Percentiles rank a stretch among this genome's conserved stretches.
Conservation (phyloP, 1,140 invertebrate species). For the Trichogramma pretiosum region DNA sequence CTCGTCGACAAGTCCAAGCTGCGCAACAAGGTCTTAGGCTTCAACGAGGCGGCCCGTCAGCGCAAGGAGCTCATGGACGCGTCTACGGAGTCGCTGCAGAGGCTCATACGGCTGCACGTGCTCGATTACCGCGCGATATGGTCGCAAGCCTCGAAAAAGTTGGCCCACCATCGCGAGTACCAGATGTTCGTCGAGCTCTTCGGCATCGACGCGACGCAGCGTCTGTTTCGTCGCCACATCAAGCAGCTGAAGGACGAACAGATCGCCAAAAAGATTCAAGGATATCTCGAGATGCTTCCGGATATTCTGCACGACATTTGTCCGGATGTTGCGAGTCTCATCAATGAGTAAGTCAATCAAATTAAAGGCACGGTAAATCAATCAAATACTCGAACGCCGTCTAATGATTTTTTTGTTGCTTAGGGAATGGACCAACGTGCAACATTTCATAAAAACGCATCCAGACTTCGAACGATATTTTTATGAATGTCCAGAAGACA, state of each 20-base stretch:
- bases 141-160: constrained; percentile 77
- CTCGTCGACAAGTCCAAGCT: constrained; percentile 73
- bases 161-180: constrained; percentile 81
- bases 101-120: constrained; percentile 72
- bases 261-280: constrained; percentile 67
- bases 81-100: constrained; percentile 78
- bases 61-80: constrained; percentile 82
- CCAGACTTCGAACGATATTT: constrained; percentile 86
- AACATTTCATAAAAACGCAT: constrained; percentile 74
- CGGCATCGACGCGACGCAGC: constrained; percentile 74
- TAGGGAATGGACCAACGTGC: constrained; percentile 80
- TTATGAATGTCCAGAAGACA: constrained; percentile 70
- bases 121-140: constrained; percentile 79
- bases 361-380: neutral
- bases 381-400: neutral
- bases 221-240: constrained; percentile 71
- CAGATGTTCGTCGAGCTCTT: constrained; percentile 86
- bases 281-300: constrained; percentile 73
- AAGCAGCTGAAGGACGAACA: constrained; percentile 81
- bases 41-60: constrained; percentile 74
- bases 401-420: constrained; percentile 18
- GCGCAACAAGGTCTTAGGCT: constrained; percentile 67
- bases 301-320: constrained; percentile 73
- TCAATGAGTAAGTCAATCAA: constrained; percentile 53
- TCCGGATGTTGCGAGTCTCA: constrained; percentile 68